phyloP scores from a whole-genome alignment of 2,888 invertebrate species.

The Athalia cordata region DNA sequence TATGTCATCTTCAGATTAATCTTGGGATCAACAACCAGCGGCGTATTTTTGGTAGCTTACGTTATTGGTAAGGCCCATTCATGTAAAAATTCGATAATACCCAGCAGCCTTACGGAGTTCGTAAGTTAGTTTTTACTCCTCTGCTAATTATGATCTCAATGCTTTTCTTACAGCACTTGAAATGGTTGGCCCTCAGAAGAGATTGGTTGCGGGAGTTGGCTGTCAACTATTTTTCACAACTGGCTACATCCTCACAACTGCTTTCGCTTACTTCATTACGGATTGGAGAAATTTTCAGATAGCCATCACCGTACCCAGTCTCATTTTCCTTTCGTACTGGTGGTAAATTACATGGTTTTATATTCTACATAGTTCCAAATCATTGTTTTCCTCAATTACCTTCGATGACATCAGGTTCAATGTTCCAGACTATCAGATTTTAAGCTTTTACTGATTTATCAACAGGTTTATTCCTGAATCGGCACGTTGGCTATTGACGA shows the following conservation, averaged over 20 bases:
- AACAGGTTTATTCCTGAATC: conserved; percentile 83
- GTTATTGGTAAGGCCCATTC: conserved; percentile 80
- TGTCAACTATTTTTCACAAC: conserved; percentile 85
- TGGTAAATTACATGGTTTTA: conserved; percentile 74
- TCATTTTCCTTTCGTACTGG: conserved; percentile 81
- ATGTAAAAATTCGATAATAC: neutral
- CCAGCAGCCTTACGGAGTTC: neutral
- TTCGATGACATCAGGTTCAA: neutral
- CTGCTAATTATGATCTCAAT: neutral
- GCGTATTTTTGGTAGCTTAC: conserved; percentile 86
- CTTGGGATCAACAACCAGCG: conserved; percentile 85
- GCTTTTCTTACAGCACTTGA: conserved; percentile 75
- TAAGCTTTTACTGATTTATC: neutral
- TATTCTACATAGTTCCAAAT: neutral
- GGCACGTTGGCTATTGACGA: conserved; percentile 82
- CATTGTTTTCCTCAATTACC: neutral
- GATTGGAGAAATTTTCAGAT: conserved; percentile 84
- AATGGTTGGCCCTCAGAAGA: conserved; percentile 83
- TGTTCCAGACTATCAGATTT: neutral
- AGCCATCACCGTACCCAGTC: conserved; percentile 81
- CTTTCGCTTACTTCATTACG: conserved; percentile 80
- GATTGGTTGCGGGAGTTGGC: conserved; percentile 82
- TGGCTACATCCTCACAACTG: conserved; percentile 82
- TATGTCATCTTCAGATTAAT: conserved; percentile 81
- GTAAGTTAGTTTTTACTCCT: no score